phyloP scores from a whole-genome alignment of 2,888 invertebrate species.

The Galeopsomyia nigrocyanea region DNA sequence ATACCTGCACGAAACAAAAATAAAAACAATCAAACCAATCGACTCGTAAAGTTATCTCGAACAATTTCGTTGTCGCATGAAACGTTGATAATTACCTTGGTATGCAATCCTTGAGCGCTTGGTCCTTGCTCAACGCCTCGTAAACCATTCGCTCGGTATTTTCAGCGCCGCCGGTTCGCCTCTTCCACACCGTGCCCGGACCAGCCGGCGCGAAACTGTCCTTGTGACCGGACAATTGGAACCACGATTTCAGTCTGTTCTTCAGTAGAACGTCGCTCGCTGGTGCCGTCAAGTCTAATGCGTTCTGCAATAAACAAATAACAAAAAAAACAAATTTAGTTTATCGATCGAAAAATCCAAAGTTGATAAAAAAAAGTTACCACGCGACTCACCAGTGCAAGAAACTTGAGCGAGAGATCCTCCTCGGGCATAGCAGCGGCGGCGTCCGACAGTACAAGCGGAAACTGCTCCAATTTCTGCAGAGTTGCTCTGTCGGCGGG shows the following conservation, averaged over 20 bases:
- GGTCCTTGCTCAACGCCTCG: slow-evolving; percentile 83
- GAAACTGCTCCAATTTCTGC: slow-evolving; percentile 61
- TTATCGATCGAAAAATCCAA: neutral
- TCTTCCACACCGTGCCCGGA: slow-evolving; percentile 94
- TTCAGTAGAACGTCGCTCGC: slow-evolving; percentile 88
- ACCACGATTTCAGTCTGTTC: slow-evolving; percentile 79
- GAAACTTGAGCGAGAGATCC: slow-evolving; percentile 64
- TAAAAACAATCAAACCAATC: neutral
- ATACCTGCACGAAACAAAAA: slow-evolving; percentile 68
- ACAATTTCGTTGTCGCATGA: neutral
- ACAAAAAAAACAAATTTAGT: neutral
- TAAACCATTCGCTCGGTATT: slow-evolving; percentile 85
- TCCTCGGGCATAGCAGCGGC: slow-evolving; percentile 61
- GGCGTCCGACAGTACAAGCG: slow-evolving; percentile 59
- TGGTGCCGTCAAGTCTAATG: slow-evolving; percentile 90
- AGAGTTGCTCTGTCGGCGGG: slow-evolving; percentile 41
- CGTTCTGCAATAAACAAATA: slow-evolving; percentile 76
- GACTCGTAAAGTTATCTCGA: neutral
- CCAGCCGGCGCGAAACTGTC: slow-evolving; percentile 94
- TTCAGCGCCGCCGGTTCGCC: slow-evolving; percentile 78
- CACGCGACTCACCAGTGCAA: slow-evolving; percentile 64
- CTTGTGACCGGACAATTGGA: slow-evolving; percentile 93
- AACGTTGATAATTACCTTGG: slow-evolving; percentile 71
- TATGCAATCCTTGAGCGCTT: slow-evolving; percentile 79
- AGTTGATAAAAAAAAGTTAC: slow-evolving; percentile 6